Evolutionary conservation across 2,888 invertebrate genomes (phyloP), one percentile per base, ranked within the genome.

Genomic region (Tanypteryx hageni): DNA sequence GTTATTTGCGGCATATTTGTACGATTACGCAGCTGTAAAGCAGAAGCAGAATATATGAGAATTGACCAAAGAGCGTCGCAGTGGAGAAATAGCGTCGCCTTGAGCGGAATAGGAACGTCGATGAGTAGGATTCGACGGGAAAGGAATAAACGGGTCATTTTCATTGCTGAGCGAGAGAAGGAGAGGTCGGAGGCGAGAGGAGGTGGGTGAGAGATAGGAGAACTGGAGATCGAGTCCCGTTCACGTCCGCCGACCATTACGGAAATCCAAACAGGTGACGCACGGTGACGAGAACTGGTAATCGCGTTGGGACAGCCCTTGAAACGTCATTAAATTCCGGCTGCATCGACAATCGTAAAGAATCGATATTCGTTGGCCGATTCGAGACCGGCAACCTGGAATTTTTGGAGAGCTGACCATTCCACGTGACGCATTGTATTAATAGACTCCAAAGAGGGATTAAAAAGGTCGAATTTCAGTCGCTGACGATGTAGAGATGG

Each of bases 1-100:
- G 64, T 89, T n/a, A n/a, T 61, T 44, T 16, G 44, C 89, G 44
- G 89, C 44, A 27, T 59, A 27, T 89, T 89, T 89, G 64, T 61
- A 64, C 89, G 64, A 61, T 89, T 44, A 61, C 89, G 64, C 89
- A 64, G 89, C 89, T 31, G 64, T 89, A 89, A 89, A 89, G 89
- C 89, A 56, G 83, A n/a, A 83, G n/a, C 83, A 44, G 44, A 44
- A 76, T 22, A 76, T 27, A 27, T 89, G 64, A 59, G 59, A 89
- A 89, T 64, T 89, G 64, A 89, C 89, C 89, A 64, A 89, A 89
- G 64, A 56, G 61, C 61, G 89, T 64, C 22, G 76, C 22, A n/a
- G 11, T 0, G 16, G 68, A 76, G 22, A 76, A 76, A 76, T 27
- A 22, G 13, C 27, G 76, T 22, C 18, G 8, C 9, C 76, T 76